These are phyloP conservation scores for Amblyjoppa fuscipennis DNA, from an alignment of 2,888 invertebrate species.

Conservation along the genomic window DNA sequence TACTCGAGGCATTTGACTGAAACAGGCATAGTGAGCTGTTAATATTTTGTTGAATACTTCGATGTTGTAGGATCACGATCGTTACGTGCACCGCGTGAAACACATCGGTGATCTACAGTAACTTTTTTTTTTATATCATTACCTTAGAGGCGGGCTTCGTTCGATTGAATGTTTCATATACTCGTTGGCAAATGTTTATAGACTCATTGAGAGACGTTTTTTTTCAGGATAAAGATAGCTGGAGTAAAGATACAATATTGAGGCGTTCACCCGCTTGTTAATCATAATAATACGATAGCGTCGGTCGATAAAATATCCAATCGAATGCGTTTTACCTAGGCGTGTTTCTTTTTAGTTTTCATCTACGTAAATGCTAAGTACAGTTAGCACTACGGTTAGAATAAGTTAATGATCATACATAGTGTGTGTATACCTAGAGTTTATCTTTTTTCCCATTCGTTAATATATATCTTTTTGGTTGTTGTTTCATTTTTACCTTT, in stretches of 20 bases:
- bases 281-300: constrained; percentile 44
- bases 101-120: constrained; percentile 73
- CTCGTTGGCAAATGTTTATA: constrained; percentile 60
- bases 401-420: constrained; percentile 79
- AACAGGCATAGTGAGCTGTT: background rate
- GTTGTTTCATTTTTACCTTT: constrained; percentile 72
- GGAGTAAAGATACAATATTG: constrained; percentile 42
- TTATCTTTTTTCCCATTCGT: constrained; percentile 40
- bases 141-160: constrained; percentile 79
- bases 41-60: constrained; percentile 11
- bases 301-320: constrained; percentile 62
- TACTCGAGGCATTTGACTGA: background rate
- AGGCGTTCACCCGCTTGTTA: constrained; percentile 35
- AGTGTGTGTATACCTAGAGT: constrained; percentile 57
- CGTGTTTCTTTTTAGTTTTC: constrained; percentile 72
- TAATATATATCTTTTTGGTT: constrained; percentile 58
- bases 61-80: constrained; percentile 20
- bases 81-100: constrained; percentile 78
- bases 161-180: constrained; percentile 68
- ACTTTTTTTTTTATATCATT: constrained; percentile 76
- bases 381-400: constrained; percentile 82
- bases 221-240: constrained; percentile 27
- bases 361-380: constrained; percentile 82
- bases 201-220: constrained; percentile 56
- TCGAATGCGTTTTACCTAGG: constrained; percentile 76